Conservation (phyloP, 1,140 invertebrate species). For the Drosophila aff. region DNA sequence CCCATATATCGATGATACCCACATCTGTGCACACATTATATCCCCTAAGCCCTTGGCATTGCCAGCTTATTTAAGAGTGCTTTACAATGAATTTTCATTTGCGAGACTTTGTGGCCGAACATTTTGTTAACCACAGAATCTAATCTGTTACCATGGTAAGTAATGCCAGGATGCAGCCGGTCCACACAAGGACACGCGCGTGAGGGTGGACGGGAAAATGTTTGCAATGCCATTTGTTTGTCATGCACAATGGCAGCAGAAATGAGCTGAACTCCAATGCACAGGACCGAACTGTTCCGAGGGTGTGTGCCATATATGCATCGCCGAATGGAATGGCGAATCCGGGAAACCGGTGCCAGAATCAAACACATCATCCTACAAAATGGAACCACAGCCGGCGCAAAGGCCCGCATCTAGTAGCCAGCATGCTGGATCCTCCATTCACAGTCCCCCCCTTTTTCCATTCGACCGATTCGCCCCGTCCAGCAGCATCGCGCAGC, state of each 20-base stretch:
- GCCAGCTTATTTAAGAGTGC: constrained; percentile 37
- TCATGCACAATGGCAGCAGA: constrained; percentile 58
- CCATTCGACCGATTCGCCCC: background rate
- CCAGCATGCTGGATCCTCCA: constrained; percentile 17
- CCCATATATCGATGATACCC: constrained; percentile 3
- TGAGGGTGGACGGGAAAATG: constrained; percentile 27
- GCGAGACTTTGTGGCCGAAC: constrained; percentile 38
- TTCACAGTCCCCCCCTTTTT: background rate
- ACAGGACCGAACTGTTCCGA: constrained; percentile 3
- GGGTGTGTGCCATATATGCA: constrained; percentile 38
- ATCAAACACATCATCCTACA: constrained; percentile 40
- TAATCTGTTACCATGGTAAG: constrained; percentile 60
- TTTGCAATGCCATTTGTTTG: constrained; percentile 67
- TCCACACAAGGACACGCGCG: background rate
- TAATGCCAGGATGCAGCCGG: constrained; percentile 16
- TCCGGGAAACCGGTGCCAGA: constrained; percentile 19
- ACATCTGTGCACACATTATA: constrained; percentile 8
- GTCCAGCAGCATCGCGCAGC: constrained; percentile 22
- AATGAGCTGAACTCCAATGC: constrained; percentile 44
- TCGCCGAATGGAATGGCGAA: constrained; percentile 36
- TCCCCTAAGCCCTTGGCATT: constrained; percentile 18
- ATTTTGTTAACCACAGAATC: constrained; percentile 45
- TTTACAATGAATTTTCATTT: constrained; percentile 44
- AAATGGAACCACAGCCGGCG: constrained; percentile 18
- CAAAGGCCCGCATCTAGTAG: constrained; percentile 21